Base-by-base conservation (phyloP, 2,113 vertebrate genomes). In the Rhegmatorhina hoffmannsi region DNA sequence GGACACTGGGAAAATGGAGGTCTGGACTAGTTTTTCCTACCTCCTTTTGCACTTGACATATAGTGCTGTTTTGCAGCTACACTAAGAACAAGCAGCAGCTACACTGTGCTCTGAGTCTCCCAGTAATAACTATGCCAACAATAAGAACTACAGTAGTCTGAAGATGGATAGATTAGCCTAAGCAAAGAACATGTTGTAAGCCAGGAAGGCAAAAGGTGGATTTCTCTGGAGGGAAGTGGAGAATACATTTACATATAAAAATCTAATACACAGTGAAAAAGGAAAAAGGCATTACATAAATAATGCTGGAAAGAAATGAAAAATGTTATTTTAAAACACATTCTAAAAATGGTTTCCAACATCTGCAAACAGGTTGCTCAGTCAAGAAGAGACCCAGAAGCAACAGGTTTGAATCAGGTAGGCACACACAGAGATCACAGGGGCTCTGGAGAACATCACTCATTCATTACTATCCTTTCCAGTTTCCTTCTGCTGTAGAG, bases 241-340 rank as follows among this genome's bases (percentile, higher is more conserved):
- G 82, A 86, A 88, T 63, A 67, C 25, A 80, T 92, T 95, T 96
- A 78, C 90, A 83, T 93, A 92, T 47, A 59, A 93, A 94, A 96
- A 94, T 84, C 56, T 68, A 93, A 94, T 78, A 60, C 20, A 84
- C 34, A 31, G 47, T 58, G 75, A 74, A 76, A 89, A 94, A 56
- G 56, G 52, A 68, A 97, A 96, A 94, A 62, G 44, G 64, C 59
- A 90, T 88, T 70, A 74, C 64, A 88, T 93, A 95, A 95, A 93
- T 88, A 95, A 95, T 13, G 17, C 2, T 19, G 44, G 47, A 33
- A 56, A 74, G 38, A 83, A 94, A 90, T 84, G 82, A 94, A 92
- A 95, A 84, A 91, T 23, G 28, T 52, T 62, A 38, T 77, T 94
- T 94, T 92, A 56, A 83, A 95, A 81, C 44, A 80, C 52, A 23